Base-by-base conservation (phyloP, 2,888 invertebrate genomes). In the Dynastes hyllus region DNA sequence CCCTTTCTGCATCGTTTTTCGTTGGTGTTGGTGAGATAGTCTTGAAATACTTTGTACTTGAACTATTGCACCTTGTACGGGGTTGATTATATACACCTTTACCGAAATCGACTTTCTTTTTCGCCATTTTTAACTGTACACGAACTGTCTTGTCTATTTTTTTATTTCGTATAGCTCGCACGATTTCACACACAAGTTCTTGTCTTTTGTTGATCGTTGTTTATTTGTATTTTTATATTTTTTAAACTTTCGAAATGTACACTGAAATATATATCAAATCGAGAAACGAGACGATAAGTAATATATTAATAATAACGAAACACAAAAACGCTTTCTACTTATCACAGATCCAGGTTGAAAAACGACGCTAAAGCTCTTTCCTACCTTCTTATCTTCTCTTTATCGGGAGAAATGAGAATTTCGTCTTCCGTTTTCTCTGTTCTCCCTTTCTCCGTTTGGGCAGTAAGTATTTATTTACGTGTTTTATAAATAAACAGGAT, bases 261-360 rank as follows among this genome's bases (percentile, higher is more conserved):
- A 75, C 73, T 75, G 73, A 61, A 40, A 13, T 53, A 53, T 70
- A 53, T 70, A 70, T 70, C 53, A 53, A 37, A 6, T 37, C 40
- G 32, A 55, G 53, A 71, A 50, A 55, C 55, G 66, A 63, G 29
- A 69, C 69, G 66, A 61, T 78, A 22, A 22, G 22, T 22, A 22
- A 22, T 22, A 22, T 22, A 70, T 50, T 70, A 71, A 67, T 66
- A 67, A 53, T 50, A 58, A 63, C 78, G 80, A 81, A 81, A 82
- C 79, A 76, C 79, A 82, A 85, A 58, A 85, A 84, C 83, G 82
- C 83, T 81, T 81, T 82, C 81, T 79, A 84, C 83, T 61, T 88
- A 88, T 87, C 87, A 88, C 88, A 87, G 87, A 86, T 84, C 86
- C 85, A 85, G 29, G 85, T 83, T 80, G 81, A 86, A 87, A 86